Evolutionary conservation across 2,888 invertebrate species (phyloP).

Genomic region (Coremacera marginata): DNA sequence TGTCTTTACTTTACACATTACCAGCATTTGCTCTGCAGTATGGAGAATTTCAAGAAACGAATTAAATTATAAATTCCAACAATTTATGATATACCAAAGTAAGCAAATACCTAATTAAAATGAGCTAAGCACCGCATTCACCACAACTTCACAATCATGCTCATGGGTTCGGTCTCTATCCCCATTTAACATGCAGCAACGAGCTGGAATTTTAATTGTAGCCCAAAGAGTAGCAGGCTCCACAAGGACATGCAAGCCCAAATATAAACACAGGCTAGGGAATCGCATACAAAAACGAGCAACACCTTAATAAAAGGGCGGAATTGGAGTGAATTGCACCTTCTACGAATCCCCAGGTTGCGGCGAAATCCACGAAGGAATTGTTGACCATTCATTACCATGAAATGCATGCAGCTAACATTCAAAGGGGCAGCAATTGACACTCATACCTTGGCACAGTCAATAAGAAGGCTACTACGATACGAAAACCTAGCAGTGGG

Average conservation of each 20-base stretch:
- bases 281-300: too few species aligned
- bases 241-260: too few species aligned
- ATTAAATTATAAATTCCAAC: constrained; percentile 11
- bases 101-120: background rate
- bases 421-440: background rate
- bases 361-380: too few species aligned
- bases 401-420: background rate
- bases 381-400: background rate
- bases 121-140: constrained; percentile 9
- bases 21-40: too few species aligned
- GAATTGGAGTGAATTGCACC: too few species aligned
- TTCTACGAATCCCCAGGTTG: too few species aligned
- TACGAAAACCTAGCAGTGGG: background rate
- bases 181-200: background rate
- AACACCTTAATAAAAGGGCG: too few species aligned
- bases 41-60: background rate
- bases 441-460: background rate
- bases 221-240: background rate
- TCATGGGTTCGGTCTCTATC: background rate
- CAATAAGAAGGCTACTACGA: background rate
- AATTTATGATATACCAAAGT: background rate
- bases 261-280: too few species aligned
- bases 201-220: constrained; percentile 5
- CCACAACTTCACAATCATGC: background rate
- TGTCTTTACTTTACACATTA: too few species aligned